These are phyloP conservation scores for Aphidoletes aphidimyza DNA, from an alignment of 2,888 invertebrate species.

Conservation along the genomic window DNA sequence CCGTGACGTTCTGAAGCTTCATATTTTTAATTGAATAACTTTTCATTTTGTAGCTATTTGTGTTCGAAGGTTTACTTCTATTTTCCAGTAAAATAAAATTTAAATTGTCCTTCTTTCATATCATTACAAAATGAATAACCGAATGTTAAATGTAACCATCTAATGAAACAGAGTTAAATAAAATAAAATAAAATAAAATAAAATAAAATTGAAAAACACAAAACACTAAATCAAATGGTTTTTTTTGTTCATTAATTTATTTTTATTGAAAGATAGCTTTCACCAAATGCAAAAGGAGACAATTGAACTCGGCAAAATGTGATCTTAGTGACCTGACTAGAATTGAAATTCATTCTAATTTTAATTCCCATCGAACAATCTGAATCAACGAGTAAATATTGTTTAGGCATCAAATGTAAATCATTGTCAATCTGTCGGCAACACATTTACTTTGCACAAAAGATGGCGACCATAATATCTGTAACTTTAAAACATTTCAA, in stretches of 20 bases:
- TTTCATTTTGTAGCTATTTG: slow-evolving; percentile 5
- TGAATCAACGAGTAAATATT: too few relatives aligned
- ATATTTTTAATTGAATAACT: not conserved
- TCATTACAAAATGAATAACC: not conserved
- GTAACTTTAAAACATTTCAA: not conserved
- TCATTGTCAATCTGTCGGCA: too few relatives aligned
- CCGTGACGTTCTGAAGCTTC: not conserved
- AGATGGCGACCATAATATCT: not conserved
- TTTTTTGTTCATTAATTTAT: not conserved
- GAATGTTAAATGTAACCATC: not conserved
- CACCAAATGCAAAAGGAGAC: too few relatives aligned
- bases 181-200: not conserved
- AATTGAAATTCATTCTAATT: too few relatives aligned
- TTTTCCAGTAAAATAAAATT: not conserved
- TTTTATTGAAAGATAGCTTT: too few relatives aligned
- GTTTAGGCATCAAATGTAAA: too few relatives aligned
- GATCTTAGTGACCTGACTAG: too few relatives aligned
- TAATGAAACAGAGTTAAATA: slow-evolving; percentile 10
- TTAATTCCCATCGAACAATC: too few relatives aligned
- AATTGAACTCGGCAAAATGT: too few relatives aligned
- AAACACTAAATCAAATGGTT: not conserved
- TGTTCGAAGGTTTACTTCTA: slow-evolving; percentile 21
- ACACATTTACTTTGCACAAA: not conserved
- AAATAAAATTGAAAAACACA: not conserved
- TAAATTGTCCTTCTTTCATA: not conserved